These are phyloP conservation scores for Caenorhabditis sp. DNA, from an alignment of 2,888 invertebrate species.

Conservation along the genomic window DNA sequence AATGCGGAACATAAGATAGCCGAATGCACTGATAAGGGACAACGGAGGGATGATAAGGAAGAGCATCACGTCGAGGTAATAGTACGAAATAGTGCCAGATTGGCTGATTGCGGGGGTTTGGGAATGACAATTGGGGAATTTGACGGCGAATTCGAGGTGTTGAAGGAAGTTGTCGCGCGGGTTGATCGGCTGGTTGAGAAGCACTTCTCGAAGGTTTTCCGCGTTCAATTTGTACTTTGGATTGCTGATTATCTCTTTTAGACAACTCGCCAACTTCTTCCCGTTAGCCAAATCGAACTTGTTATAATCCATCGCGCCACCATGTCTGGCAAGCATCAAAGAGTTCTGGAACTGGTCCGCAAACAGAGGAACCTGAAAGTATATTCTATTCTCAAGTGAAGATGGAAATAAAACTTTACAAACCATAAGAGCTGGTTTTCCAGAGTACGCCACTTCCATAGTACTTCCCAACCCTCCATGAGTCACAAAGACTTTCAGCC, in stretches of 20 bases:
- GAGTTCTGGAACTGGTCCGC: constrained; percentile 35
- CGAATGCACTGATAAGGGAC: constrained; percentile 14
- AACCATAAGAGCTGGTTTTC: constrained; percentile 35
- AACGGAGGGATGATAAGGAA: constrained; percentile 17
- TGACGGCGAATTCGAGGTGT: constrained; percentile 47
- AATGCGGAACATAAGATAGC: constrained; percentile 22
- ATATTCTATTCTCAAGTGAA: not conserved
- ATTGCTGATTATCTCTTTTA: constrained; percentile 26
- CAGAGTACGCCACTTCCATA: constrained; percentile 44
- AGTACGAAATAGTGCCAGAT: constrained; percentile 14
- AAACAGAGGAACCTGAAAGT: constrained; percentile 40
- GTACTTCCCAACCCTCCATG: constrained; percentile 53
- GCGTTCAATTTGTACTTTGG: constrained; percentile 33
- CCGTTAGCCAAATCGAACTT: constrained; percentile 31
- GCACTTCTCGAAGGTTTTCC: constrained; percentile 13
- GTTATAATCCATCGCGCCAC: constrained; percentile 25
- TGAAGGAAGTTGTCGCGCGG: constrained; percentile 39
- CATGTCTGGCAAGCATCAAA: constrained; percentile 36
- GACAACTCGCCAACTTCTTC: constrained; percentile 15
- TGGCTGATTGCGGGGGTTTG: constrained; percentile 24
- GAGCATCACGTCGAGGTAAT: constrained; percentile 46
- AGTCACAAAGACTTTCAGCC: constrained; percentile 37
- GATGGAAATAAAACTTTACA: not conserved
- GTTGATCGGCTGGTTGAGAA: constrained; percentile 42
- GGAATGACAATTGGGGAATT: constrained; percentile 22